Conservation (phyloP, 2,888 invertebrate species). For the Hirtodrosophila trivittata region DNA sequence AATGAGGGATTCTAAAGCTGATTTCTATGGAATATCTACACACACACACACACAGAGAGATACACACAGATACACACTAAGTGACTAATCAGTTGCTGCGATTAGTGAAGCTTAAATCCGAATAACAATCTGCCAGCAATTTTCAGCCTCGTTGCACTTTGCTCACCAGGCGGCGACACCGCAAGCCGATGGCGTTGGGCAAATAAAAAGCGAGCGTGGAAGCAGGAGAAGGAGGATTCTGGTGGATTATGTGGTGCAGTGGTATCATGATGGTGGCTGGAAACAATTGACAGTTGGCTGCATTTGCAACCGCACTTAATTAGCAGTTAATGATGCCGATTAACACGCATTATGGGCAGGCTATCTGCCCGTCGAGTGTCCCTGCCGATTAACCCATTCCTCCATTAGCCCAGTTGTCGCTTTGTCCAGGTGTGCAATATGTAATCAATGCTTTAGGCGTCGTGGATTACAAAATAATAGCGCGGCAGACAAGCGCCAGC, state of each 20-base stretch:
- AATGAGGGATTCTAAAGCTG: too few species aligned
- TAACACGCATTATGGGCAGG: conserved; percentile 75
- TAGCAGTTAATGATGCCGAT: conserved; percentile 81
- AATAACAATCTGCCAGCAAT: conserved; percentile 46
- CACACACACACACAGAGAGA: neutral
- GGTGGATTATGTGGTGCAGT: conserved; percentile 15
- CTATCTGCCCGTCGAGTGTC: conserved; percentile 7
- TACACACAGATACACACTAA: neutral
- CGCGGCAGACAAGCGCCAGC: conserved; percentile 31
- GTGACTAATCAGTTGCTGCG: conserved; percentile 30
- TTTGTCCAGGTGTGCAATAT: conserved; percentile 49
- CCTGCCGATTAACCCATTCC: too few species aligned
- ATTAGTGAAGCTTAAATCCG: conserved; percentile 41
- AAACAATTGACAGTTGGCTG: conserved; percentile 78
- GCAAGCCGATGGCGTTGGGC: conserved; percentile 4
- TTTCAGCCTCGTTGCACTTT: conserved; percentile 66
- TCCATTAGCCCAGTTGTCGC: conserved; percentile 23
- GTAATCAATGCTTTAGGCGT: conserved; percentile 78
- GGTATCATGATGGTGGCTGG: conserved; percentile 27
- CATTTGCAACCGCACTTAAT: conserved; percentile 80
- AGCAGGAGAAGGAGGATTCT: neutral
- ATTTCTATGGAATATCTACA: too few species aligned
- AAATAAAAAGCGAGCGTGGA: conserved; percentile 17
- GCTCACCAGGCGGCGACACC: conserved; percentile 13
- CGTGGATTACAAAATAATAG: conserved; percentile 76